Evolutionary conservation across 92 coral and sea anemone species (phyloP).

Genomic region (Porites rus): DNA sequence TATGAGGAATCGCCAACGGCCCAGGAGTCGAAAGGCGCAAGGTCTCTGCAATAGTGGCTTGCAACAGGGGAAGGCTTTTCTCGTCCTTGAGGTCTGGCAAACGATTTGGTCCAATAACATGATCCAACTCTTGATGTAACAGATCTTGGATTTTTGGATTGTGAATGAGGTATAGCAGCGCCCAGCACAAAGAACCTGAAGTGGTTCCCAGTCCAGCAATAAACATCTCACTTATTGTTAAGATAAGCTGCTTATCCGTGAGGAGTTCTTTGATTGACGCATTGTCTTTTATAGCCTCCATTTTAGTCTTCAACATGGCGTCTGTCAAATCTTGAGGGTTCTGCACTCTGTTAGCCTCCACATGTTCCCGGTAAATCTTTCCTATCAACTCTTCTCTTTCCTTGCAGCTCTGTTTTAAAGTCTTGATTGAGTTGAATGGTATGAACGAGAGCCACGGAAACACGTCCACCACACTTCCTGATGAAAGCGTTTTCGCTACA

Average conservation of each 20-base stretch:
- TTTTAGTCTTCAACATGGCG: conserved; percentile 39
- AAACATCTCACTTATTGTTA: conserved; percentile 40
- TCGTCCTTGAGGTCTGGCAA: conserved; percentile 40
- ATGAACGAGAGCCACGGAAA: conserved; percentile 59
- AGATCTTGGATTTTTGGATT: conserved; percentile 63
- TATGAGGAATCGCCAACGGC: conserved; percentile 51
- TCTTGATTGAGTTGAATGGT: conserved; percentile 29
- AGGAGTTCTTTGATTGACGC: background rate
- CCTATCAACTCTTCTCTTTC: conserved; percentile 39
- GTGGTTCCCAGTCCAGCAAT: conserved; percentile 60
- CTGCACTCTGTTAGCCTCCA: conserved; percentile 38
- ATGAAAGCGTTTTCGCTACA: conserved; percentile 36
- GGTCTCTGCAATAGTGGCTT: conserved; percentile 50
- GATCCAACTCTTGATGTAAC: conserved; percentile 64
- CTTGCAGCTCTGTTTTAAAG: conserved; percentile 23
- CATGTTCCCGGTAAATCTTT: conserved; percentile 48
- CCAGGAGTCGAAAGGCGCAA: conserved; percentile 38
- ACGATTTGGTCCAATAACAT: conserved; percentile 51
- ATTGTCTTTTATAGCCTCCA: background rate
- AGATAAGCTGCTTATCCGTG: conserved; percentile 21
- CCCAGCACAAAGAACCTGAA: conserved; percentile 54
- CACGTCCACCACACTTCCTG: conserved; percentile 51
- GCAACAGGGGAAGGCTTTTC: conserved; percentile 34
- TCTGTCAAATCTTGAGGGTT: conserved; percentile 64
- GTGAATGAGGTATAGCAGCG: conserved; percentile 45